phyloP scores from a whole-genome alignment of 2,113 vertebrate genomes.

The Pluvianellus socialis region DNA sequence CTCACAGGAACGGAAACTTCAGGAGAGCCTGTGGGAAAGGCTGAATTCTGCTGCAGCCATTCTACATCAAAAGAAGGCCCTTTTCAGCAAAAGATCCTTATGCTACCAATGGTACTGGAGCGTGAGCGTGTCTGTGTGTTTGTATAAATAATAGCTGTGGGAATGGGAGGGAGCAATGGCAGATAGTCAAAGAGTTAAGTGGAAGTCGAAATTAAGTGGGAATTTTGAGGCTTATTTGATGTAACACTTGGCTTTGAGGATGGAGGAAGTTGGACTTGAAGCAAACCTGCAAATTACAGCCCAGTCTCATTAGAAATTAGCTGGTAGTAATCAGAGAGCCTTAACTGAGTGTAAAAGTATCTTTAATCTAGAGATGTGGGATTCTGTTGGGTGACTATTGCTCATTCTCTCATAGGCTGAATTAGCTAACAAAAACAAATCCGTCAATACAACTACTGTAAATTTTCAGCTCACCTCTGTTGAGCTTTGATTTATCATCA shows the following conservation, averaged over 20 bases:
- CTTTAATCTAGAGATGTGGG: constrained; percentile 43
- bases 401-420: not conserved
- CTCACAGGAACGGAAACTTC: not conserved
- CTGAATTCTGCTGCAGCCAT: not conserved
- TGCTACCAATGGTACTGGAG: not conserved
- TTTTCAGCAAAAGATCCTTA: not conserved
- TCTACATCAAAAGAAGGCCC: not conserved
- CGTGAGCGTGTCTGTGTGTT: not conserved
- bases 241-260: constrained; percentile 48
- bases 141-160: constrained; percentile 53
- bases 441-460: not conserved
- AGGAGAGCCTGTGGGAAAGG: not conserved
- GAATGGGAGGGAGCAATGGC: constrained; percentile 12
- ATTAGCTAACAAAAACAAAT: not conserved
- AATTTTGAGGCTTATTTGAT: constrained; percentile 65
- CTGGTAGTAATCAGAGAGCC: constrained; percentile 26
- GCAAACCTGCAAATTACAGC: constrained; percentile 62
- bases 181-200: constrained; percentile 58
- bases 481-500: constrained; percentile 9
- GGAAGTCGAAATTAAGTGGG: constrained; percentile 64
- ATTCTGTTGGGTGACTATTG: constrained; percentile 14
- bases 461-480: constrained; percentile 2
- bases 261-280: constrained; percentile 59
- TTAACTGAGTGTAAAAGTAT: constrained; percentile 24
- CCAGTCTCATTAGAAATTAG: constrained; percentile 57